Evolutionary conservation across 2,888 invertebrate species (phyloP).

Genomic region (Sarcophaga variegata): DNA sequence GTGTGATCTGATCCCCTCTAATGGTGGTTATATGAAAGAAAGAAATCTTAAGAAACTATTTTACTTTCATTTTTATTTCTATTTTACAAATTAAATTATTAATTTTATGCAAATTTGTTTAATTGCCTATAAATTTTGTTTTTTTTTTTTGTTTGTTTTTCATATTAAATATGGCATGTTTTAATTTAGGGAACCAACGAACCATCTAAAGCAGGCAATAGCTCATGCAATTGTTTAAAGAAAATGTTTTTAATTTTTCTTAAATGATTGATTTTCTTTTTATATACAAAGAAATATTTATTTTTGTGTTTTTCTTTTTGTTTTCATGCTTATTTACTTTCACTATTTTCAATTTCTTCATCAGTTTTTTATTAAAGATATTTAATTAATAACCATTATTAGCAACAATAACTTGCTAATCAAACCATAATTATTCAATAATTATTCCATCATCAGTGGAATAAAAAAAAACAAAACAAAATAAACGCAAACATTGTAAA

Average conservation of each 20-base stretch:
- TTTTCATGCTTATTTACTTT: slow-evolving; percentile 32
- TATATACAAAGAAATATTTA: background rate
- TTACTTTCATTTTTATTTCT: background rate
- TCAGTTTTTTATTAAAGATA: background rate
- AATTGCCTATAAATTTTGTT: too few relatives aligned
- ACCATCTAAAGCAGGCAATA: slow-evolving; percentile 35
- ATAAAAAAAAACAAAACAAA: background rate
- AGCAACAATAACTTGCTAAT: slow-evolving; percentile 42
- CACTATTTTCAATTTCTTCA: slow-evolving; percentile 31
- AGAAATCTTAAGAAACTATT: background rate
- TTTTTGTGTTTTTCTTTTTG: background rate
- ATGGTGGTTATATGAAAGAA: background rate
- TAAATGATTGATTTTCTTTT: slow-evolving; percentile 41
- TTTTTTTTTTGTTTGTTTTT: background rate
- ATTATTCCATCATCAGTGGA: slow-evolving; percentile 37
- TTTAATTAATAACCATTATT: background rate
- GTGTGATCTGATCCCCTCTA: too few relatives aligned
- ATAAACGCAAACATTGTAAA: background rate
- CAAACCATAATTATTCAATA: slow-evolving; percentile 56
- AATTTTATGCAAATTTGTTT: slow-evolving; percentile 51
- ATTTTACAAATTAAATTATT: background rate
- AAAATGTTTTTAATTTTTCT: background rate
- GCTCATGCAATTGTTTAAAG: slow-evolving; percentile 62
- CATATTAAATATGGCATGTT: slow-evolving; percentile 11
- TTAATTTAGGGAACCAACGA: slow-evolving; percentile 39